Evolutionary conservation across 1,140 invertebrate genomes (phyloP).

Genomic region (Papilio glaucus): DNA sequence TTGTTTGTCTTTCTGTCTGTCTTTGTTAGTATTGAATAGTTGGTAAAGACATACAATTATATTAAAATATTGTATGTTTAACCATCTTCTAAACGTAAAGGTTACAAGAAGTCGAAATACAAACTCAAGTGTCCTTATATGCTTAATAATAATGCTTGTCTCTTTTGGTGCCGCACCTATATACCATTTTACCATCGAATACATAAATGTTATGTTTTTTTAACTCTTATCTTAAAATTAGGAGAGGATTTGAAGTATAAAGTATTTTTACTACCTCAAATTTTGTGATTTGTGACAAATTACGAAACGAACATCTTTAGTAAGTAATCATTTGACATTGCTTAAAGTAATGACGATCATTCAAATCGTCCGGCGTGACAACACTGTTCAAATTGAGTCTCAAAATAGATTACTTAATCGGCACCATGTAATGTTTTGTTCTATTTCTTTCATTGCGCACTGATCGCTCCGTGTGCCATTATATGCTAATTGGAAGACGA

Average conservation of each 20-base stretch:
- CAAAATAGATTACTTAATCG: constrained; percentile 62
- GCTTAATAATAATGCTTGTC: background rate
- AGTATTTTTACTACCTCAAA: no score
- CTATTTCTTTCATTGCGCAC: constrained; percentile 66
- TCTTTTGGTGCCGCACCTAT: background rate
- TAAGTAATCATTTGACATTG: constrained; percentile 11
- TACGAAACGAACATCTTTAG: background rate
- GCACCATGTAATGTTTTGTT: constrained; percentile 62
- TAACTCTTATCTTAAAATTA: no score
- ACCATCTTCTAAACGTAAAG: background rate
- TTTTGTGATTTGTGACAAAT: no score
- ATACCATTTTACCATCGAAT: no score
- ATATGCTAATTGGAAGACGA: constrained; percentile 77
- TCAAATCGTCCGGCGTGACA: constrained; percentile 21
- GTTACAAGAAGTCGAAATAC: background rate
- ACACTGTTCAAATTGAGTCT: constrained; percentile 31
- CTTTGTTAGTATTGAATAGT: no score
- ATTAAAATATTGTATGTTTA: no score
- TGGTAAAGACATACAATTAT: no score
- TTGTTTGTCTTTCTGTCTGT: background rate
- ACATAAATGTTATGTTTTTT: no score
- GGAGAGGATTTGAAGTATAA: no score
- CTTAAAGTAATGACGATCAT: constrained; percentile 31
- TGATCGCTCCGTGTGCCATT: constrained; percentile 59
- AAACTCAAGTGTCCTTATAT: background rate